phyloP scores from a whole-genome alignment of 1,140 invertebrate species.

The Eriosoma lanigerum region DNA sequence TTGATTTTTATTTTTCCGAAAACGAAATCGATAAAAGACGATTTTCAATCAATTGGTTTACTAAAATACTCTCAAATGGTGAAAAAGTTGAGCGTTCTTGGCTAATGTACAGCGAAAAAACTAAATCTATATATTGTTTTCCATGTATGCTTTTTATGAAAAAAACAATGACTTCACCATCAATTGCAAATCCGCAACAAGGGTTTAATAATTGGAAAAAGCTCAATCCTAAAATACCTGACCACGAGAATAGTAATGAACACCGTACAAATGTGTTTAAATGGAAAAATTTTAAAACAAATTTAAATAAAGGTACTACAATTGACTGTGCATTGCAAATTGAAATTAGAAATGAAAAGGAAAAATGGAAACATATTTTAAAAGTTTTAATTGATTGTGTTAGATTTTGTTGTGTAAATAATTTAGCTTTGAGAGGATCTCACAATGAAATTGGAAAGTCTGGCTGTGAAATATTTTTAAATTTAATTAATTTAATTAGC shows the following conservation, averaged over 20 bases:
- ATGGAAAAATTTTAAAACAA: neutral
- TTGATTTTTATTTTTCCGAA: neutral
- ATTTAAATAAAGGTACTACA: neutral
- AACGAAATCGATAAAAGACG: neutral
- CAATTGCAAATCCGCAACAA: neutral
- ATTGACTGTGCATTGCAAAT: neutral
- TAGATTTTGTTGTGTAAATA: slow-evolving; percentile 11
- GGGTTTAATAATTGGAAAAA: slow-evolving; percentile 13
- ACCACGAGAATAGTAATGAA: neutral
- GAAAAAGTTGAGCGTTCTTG: slow-evolving; percentile 3
- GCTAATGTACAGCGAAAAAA: slow-evolving; percentile 4
- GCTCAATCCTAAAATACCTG: neutral
- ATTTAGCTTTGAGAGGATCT: slow-evolving; percentile 7
- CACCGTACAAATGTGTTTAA: slow-evolving; percentile 3
- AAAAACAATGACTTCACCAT: neutral
- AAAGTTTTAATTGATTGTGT: slow-evolving; percentile 8
- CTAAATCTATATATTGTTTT: neutral
- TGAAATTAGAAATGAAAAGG: neutral
- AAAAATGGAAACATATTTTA: slow-evolving; percentile 11
- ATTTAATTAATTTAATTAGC: neutral
- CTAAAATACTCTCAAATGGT: neutral
- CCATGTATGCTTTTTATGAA: neutral
- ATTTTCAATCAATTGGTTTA: neutral
- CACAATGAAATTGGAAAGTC: neutral
- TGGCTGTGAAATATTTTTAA: neutral